Evolutionary conservation across 2,113 vertebrate species (phyloP), one percentile per base, ranked within the genome.

Genomic region (Perca flavescens): DNA sequence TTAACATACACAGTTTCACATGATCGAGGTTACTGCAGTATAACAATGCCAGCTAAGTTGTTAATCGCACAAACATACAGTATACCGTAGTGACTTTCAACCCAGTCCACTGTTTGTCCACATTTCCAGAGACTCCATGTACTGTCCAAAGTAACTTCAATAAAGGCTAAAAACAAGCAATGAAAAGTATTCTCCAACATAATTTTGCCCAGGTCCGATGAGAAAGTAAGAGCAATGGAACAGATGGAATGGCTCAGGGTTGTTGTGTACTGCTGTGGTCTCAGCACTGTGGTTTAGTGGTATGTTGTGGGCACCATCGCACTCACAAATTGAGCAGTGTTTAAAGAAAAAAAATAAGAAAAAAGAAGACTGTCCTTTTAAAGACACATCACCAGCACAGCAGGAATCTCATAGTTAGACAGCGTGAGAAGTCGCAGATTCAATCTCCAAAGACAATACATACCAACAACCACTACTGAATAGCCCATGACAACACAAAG

Each of bases 211-310:
- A 73, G 76, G 73, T 86, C 58, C 65, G 10, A 72, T 40, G 60
- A 70, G 15, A 52, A 63, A 70, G 54, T 16, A 75, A 72, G 22
- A 81, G 57, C 70, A 76, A 71, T 17, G 36, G 50, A 80, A 74
- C 36, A 80, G 28, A 77, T 49, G 63, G 56, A 74, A 65, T 40
- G 85, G 84, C 83, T 86, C 83, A 73, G 78, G 60, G 54, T 57
- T 22, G 71, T 61, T 19, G 53, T 58, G 78, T 36, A 40, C 69
- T 66, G 77, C 54, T 19, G 73, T 49, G 47, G 14, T 65, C 50
- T 43, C 50, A 72, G 70, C 67, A 47, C 73, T 16, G 47, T 60
- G 56, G 19, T 67, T 77, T 49, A 84, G 83, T 84, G 85, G 80
- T 58, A 63, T 74, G 58, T 43, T 25, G 36, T 16, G 50, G 68